Evolutionary conservation across 2,113 vertebrate genomes (phyloP).

Genomic region (Phylloscopus trochilus): DNA sequence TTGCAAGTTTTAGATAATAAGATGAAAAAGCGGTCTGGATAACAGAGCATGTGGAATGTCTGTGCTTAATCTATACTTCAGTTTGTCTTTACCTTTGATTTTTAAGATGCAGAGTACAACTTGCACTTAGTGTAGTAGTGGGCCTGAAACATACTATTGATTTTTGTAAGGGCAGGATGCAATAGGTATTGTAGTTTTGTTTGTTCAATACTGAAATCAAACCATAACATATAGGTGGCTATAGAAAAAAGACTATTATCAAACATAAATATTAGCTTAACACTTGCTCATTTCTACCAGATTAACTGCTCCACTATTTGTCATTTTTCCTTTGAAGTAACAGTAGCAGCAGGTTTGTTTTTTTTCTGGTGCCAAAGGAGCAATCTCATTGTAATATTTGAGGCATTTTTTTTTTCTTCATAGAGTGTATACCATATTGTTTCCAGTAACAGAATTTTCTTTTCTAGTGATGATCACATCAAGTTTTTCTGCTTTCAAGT

Average conservation of each 20-base stretch:
- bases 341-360: not conserved
- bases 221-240: not conserved
- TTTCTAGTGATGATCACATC: constrained; percentile 91
- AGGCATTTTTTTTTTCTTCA: not conserved
- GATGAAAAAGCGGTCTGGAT: rapidly evolving
- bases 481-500: constrained; percentile 99
- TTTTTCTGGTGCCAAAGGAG: not conserved
- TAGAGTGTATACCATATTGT: not conserved
- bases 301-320: not conserved
- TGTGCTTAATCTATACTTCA: not conserved
- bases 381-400: not conserved
- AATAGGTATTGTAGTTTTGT: not conserved
- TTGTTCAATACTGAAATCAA: not conserved
- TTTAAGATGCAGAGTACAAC: not conserved
- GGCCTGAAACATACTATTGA: rapidly evolving
- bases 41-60: not conserved
- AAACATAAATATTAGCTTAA: not conserved
- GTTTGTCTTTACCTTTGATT: not conserved
- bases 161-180: not conserved
- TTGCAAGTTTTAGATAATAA: not conserved
- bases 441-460: not conserved
- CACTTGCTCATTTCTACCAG: not conserved
- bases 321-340: not conserved
- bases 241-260: not conserved
- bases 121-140: not conserved